A percentile compares a stretch with the other conserved stretches of the same genome.
Conservation (phyloP, 2,797 vertebrate genomes). For the Danionella dracula region DNA sequence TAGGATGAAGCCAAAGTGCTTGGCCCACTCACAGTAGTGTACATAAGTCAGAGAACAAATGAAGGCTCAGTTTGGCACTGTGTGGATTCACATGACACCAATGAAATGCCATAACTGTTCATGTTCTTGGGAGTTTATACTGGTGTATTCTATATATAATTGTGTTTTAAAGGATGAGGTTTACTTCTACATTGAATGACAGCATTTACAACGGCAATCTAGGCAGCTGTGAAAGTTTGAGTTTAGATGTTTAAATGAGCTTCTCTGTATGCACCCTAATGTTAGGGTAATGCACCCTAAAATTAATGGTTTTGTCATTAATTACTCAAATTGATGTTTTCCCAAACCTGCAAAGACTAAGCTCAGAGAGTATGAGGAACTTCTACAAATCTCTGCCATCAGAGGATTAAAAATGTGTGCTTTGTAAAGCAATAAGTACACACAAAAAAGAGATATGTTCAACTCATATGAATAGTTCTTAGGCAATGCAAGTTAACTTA, state of each 20-base stretch:
- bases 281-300: too few relatives aligned
- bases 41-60: slow-evolving; percentile 16
- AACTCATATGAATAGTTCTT: too few relatives aligned
- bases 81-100: slow-evolving; percentile 36
- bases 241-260: neutral
- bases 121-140: slow-evolving; percentile 11
- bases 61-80: neutral
- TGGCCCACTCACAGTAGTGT: slow-evolving; percentile 11
- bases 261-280: too few relatives aligned
- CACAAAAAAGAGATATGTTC: too few relatives aligned
- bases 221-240: neutral
- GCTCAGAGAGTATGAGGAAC: too few relatives aligned
- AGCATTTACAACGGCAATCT: neutral
- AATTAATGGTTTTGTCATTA: too few relatives aligned
- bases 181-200: neutral
- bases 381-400: too few relatives aligned
- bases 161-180: slow-evolving; percentile 27
- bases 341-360: too few relatives aligned
- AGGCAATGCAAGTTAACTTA: too few relatives aligned
- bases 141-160: neutral
- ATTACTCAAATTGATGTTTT: too few relatives aligned
- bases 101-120: slow-evolving; percentile 23
- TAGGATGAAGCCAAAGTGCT: neutral
- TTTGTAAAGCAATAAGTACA: too few relatives aligned
- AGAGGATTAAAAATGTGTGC: too few relatives aligned